Base-by-base conservation (phyloP, 2,888 invertebrate genomes). In the Prosapia bicincta region DNA sequence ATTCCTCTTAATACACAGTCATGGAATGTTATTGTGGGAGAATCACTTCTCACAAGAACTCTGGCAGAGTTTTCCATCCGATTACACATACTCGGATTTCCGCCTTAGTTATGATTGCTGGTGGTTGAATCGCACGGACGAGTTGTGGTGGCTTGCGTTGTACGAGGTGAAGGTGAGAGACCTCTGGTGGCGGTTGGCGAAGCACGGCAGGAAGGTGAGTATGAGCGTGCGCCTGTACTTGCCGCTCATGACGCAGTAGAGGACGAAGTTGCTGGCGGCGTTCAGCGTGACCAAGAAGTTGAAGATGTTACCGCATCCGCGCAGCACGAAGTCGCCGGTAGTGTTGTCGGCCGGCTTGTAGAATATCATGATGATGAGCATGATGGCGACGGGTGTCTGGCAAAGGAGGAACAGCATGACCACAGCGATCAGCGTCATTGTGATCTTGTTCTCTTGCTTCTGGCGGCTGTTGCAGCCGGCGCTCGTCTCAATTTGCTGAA, bases 241-340 rank as follows among this genome's bases (percentile, higher is more conserved):
- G 82, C 91, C 90, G 79, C 92, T 92, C 83, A 94, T 88, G 68
- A 91, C 90, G 81, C 93, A 93, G 83, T 93, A 94, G 77, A 94
- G 86, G 80, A 94, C 86, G 84, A 94, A 94, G 85, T 94, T 94
- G 70, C 90, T 89, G 0, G 93, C 90, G 7, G 93, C 91, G 85
- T 93, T 93, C 75, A 93, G 85, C 76, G 90, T 88, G 25, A 91
- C 87, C 75, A 93, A 85, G 68, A 92, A 86, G 83, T 94, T 93
- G 83, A 90, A 91, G 67, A 93, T 86, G 84, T 93, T 93, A 25
- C 91, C 92, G n/a, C 91, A 85, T 70, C 88, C 89, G 5, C 83
- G 82, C 25, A 87, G 81, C 65, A 88, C 81, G 76, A 84, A 83
- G 38, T 83, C 83, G 73, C 85, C 85, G 26, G 82, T 82, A 20